phyloP scores from a whole-genome alignment of 1,140 invertebrate genomes.

The Onthophagus taurus region DNA sequence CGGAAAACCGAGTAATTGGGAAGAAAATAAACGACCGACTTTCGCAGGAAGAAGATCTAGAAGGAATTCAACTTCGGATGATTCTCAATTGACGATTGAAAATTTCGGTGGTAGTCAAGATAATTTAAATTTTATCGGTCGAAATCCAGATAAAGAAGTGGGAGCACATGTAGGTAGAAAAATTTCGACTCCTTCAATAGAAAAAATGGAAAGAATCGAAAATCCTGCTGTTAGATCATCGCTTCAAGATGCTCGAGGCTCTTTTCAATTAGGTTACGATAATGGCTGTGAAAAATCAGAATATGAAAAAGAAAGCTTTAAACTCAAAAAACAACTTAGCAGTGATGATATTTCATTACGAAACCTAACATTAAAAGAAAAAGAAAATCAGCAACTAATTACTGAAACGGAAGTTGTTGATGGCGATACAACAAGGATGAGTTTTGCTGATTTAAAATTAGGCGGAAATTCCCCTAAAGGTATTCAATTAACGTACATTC shows the following conservation, averaged over 20 bases:
- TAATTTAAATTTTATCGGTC: conserved; percentile 54
- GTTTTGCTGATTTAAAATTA: conserved; percentile 70
- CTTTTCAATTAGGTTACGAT: conserved; percentile 59
- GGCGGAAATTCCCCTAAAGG: too few relatives aligned
- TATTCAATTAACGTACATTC: conserved; percentile 55
- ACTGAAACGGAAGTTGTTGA: conserved; percentile 37
- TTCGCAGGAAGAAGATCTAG: conserved; percentile 74
- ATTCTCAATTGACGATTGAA: conserved; percentile 82
- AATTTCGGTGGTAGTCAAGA: conserved; percentile 85
- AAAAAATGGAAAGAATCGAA: conserved; percentile 27
- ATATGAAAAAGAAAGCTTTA: conserved; percentile 44
- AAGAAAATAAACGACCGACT: conserved; percentile 57
- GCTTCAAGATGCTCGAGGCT: conserved; percentile 63
- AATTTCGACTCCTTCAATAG: conserved; percentile 45
- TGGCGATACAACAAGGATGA: conserved; percentile 46
- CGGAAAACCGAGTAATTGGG: conserved; percentile 76
- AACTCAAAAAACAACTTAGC: conserved; percentile 47
- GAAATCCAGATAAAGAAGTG: conserved; percentile 68
- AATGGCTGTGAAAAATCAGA: conserved; percentile 49
- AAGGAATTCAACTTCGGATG: conserved; percentile 75
- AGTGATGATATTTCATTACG: conserved; percentile 42
- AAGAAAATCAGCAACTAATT: conserved; percentile 17
- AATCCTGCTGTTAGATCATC: conserved; percentile 50
- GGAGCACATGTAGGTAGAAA: conserved; percentile 49
- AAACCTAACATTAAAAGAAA: conserved; percentile 26